Conservation (phyloP, 2,888 invertebrate genomes). For the Oxyteleia sp. region DNA sequence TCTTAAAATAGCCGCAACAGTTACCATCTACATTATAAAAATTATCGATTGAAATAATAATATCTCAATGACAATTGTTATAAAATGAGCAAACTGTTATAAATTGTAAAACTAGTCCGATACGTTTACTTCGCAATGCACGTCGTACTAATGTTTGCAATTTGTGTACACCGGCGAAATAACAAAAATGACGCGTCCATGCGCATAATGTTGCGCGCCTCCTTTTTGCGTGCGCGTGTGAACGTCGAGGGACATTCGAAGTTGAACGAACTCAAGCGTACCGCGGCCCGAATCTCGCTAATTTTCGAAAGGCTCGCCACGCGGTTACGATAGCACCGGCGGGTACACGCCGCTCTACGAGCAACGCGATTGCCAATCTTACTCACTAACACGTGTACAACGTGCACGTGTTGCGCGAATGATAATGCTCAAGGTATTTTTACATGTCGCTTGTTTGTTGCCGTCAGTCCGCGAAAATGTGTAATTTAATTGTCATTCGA, state of each 20-base stretch:
- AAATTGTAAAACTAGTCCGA: too few relatives aligned
- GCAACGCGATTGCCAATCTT: conserved; percentile 30
- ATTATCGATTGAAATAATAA: too few relatives aligned
- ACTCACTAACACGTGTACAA: conserved; percentile 43
- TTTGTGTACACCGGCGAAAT: too few relatives aligned
- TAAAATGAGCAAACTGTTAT: too few relatives aligned
- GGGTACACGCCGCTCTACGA: conserved; percentile 16
- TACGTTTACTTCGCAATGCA: too few relatives aligned
- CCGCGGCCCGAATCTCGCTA: conserved; percentile 79
- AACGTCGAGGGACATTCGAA: conserved; percentile 76
- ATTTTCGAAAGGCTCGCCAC: conserved; percentile 79
- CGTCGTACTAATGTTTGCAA: too few relatives aligned
- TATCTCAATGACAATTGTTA: too few relatives aligned
- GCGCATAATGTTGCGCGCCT: conserved; percentile 23
- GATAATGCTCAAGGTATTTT: conserved; percentile 27
- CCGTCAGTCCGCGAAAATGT: conserved; percentile 7
- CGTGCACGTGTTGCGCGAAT: conserved; percentile 47
- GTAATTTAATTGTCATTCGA: conserved; percentile 3
- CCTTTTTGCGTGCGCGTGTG: conserved; percentile 38
- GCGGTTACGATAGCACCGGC: conserved; percentile 38
- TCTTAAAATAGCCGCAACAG: too few relatives aligned
- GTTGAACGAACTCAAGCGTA: conserved; percentile 86
- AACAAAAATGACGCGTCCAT: neutral
- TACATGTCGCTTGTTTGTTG: conserved; percentile 10
- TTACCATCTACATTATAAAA: too few relatives aligned